Conservation (phyloP, 2,797 vertebrate species). For the Syngnathus acus region DNA sequence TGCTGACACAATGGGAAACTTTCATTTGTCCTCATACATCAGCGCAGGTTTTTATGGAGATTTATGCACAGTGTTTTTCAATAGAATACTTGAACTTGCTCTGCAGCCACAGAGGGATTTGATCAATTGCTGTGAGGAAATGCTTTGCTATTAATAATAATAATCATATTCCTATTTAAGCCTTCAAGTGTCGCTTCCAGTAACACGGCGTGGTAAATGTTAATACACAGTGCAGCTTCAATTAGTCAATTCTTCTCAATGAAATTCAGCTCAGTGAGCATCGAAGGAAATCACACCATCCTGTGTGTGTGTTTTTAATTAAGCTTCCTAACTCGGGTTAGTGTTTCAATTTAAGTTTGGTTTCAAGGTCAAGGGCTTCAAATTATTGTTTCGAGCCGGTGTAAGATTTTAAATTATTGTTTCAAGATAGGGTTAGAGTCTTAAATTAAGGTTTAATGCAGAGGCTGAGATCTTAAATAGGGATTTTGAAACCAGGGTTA, state of each 20-base stretch:
- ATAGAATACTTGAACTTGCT: slow-evolving; percentile 7
- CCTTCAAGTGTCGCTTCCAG: neutral
- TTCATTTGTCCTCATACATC: slow-evolving; percentile 1
- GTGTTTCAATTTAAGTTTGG: neutral
- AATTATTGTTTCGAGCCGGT: neutral
- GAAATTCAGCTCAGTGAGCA: neutral
- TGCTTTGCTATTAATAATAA: neutral
- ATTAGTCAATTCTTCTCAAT: neutral
- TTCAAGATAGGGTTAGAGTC: neutral
- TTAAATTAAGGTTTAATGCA: neutral
- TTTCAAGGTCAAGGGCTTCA: neutral
- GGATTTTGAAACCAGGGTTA: neutral
- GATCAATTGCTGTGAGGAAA: neutral
- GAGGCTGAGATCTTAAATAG: neutral
- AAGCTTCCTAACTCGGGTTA: neutral
- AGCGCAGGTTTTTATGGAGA: slow-evolving; percentile 1
- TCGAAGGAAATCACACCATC: neutral
- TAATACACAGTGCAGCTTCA: neutral
- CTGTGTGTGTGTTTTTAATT: neutral
- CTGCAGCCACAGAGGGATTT: neutral
- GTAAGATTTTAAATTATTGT: neutral
- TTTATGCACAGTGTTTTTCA: slow-evolving; percentile 3
- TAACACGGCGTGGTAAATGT: neutral
- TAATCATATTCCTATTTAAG: neutral
- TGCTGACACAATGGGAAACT: neutral